Conservation (phyloP, 2,888 invertebrate species). For the Callosobruchus maculatus region DNA sequence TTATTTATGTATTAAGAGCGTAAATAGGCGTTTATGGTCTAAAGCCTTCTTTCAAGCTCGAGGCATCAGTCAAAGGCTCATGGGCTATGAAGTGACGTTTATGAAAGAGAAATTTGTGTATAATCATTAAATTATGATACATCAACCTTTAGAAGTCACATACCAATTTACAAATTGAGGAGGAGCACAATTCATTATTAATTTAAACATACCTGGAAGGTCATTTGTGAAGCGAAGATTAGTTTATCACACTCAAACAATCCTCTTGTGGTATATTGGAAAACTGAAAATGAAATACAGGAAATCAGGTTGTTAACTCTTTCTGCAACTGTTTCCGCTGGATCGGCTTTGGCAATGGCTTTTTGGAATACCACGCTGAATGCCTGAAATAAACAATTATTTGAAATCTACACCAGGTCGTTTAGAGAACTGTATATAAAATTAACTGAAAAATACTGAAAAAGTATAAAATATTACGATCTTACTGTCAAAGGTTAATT, state of each 20-base stretch:
- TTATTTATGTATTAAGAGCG: no score
- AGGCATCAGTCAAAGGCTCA: no score
- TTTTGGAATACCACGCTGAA: conserved; percentile 98
- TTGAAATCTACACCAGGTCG: neutral
- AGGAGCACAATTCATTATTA: no score
- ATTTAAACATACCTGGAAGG: conserved; percentile 78
- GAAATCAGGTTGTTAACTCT: conserved; percentile 89
- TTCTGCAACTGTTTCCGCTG: conserved; percentile 71
- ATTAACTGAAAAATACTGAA: neutral
- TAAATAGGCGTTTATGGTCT: no score
- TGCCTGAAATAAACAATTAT: conserved; percentile 59
- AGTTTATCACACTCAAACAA: conserved; percentile 95
- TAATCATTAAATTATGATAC: no score
- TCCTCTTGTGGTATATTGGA: conserved; percentile 90
- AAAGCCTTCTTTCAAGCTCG: no score
- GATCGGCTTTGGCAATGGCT: conserved; percentile 85
- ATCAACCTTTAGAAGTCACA: no score
- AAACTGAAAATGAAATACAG: conserved; percentile 91
- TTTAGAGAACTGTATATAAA: neutral
- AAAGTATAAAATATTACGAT: no score
- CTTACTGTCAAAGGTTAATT: no score
- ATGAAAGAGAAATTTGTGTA: no score
- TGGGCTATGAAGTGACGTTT: no score
- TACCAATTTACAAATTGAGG: no score
- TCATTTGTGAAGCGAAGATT: conserved; percentile 94